phyloP scores from a whole-genome alignment of 2,888 invertebrate species.

The Aricia artaxerxes region DNA sequence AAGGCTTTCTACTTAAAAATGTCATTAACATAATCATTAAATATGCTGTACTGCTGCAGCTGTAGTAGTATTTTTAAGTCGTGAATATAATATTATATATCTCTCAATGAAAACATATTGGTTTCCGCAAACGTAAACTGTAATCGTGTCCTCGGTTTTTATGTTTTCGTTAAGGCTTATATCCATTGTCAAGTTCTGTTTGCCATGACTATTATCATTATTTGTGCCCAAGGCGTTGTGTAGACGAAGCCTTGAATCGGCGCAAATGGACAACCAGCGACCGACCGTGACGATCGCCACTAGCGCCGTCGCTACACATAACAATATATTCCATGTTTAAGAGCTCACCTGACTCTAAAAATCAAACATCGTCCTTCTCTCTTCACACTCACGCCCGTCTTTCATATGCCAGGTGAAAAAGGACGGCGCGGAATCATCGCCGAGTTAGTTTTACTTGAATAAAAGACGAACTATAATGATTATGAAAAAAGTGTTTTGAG shows the following conservation, averaged over 20 bases:
- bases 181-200: background rate
- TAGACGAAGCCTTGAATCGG: background rate
- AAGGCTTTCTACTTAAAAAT: constrained; percentile 19
- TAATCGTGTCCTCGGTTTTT: background rate
- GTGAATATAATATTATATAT: background rate
- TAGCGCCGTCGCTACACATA: background rate
- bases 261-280: background rate
- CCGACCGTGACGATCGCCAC: background rate
- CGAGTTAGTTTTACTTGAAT: too few species aligned
- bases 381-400: too few species aligned
- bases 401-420: too few species aligned
- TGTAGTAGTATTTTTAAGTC: background rate
- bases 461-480: too few species aligned
- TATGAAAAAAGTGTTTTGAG: too few species aligned
- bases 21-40: background rate
- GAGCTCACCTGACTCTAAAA: too few species aligned
- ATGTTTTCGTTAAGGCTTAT: constrained; percentile 6
- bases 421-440: too few species aligned
- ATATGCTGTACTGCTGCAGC: background rate
- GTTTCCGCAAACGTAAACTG: background rate
- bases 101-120: constrained; percentile 8
- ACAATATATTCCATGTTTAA: background rate
- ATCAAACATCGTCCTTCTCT: too few species aligned
- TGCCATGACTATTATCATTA: background rate
- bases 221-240: background rate